These are phyloP conservation scores for Halichondria panicea DNA, from an alignment of 37 sponge, comb jelly and placozoan genomes.

Conservation along the genomic window DNA sequence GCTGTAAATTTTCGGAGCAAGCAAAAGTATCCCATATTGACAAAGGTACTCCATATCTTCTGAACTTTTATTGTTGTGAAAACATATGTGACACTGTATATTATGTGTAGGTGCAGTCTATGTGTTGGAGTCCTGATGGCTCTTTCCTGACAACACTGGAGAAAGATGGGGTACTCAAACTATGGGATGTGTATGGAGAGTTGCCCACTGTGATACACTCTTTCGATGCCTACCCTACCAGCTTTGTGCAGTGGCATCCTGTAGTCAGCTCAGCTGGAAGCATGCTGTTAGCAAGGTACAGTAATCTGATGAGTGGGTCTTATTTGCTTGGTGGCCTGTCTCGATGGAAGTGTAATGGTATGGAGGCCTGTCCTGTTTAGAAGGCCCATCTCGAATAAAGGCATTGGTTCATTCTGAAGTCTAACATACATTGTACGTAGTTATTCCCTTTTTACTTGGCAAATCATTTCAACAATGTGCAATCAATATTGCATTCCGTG, in stretches of 20 bases:
- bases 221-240: slow-evolving; percentile 13
- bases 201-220: slow-evolving; percentile 2
- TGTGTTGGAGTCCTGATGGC: slow-evolving; percentile 44
- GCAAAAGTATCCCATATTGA: not conserved
- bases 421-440: too few relatives aligned
- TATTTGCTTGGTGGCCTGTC: too few relatives aligned
- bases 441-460: too few relatives aligned
- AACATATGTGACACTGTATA: too few relatives aligned
- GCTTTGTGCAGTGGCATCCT: slow-evolving; percentile 39
- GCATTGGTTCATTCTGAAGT: too few relatives aligned
- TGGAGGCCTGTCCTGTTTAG: too few relatives aligned
- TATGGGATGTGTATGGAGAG: not conserved
- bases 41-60: too few relatives aligned
- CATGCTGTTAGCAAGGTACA: slow-evolving; percentile 61
- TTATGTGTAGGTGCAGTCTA: slow-evolving; percentile 6
- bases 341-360: too few relatives aligned
- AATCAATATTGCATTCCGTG: too few relatives aligned
- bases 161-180: slow-evolving; percentile 8
- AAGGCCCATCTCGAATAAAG: too few relatives aligned
- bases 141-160: slow-evolving; percentile 22
- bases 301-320: not conserved
- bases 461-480: too few relatives aligned
- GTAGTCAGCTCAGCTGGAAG: slow-evolving; percentile 8
- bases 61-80: not conserved
- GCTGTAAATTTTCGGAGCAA: not conserved